Evolutionary conservation across 2,797 vertebrate genomes (phyloP).

Genomic region (Peromyscus attwateri): DNA sequence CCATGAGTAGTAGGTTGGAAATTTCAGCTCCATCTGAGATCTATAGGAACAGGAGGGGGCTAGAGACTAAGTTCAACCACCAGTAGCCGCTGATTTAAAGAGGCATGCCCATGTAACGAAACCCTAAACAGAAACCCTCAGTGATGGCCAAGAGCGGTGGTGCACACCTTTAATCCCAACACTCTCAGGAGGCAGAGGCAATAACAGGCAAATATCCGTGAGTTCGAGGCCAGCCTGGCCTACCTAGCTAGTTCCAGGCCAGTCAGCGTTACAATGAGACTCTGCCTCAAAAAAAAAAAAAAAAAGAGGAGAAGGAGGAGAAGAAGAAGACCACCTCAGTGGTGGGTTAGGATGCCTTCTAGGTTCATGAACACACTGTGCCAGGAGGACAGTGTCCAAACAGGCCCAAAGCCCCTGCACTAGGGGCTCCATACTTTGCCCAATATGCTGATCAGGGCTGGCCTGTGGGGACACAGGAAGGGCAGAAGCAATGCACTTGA

Average conservation of each 20-base stretch:
- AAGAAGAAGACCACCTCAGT: background rate
- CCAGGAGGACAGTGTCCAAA: background rate
- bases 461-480: background rate
- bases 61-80: background rate
- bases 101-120: background rate
- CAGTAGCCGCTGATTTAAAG: background rate
- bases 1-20: background rate
- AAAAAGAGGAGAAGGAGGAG: accelerated
- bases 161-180: background rate
- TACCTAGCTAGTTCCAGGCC: background rate
- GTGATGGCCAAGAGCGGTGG: background rate
- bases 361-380: background rate
- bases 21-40: background rate
- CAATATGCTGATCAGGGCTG: background rate
- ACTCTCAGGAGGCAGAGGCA: background rate
- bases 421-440: background rate
- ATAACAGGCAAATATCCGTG: background rate
- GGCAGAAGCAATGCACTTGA: background rate
- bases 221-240: background rate
- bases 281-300: background rate
- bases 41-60: background rate
- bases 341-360: background rate
- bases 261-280: background rate
- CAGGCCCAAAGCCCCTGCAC: background rate
- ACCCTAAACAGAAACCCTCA: background rate